Conservation (phyloP, 2,888 invertebrate species). For the Mystacides longicornis region DNA sequence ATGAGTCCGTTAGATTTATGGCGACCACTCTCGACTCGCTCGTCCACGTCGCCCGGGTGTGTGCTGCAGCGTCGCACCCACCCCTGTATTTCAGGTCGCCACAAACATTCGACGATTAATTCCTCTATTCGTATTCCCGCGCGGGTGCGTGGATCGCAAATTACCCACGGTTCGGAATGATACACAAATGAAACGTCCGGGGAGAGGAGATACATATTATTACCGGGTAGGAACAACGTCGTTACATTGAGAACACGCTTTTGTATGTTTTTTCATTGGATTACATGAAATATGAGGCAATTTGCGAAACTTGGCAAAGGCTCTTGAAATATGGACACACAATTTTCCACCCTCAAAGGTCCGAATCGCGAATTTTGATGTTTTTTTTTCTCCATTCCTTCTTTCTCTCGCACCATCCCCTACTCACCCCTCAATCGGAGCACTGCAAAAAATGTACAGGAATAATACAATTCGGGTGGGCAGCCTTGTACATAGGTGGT, state of each 20-base stretch:
- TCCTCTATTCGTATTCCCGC: too few species aligned
- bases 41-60: too few species aligned
- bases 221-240: neutral
- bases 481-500: neutral
- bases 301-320: conserved; percentile 1
- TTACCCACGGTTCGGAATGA: too few species aligned
- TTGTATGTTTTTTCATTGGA: conserved; percentile 1
- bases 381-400: neutral
- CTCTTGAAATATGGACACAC: conserved; percentile 1
- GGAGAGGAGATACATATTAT: too few species aligned
- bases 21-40: too few species aligned
- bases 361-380: neutral
- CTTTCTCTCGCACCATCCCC: neutral
- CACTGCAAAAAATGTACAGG: neutral
- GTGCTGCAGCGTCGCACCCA: too few species aligned
- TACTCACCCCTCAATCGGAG: neutral
- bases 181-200: too few species aligned
- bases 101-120: too few species aligned
- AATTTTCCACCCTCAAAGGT: neutral
- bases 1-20: too few species aligned
- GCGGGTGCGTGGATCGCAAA: too few species aligned
- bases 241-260: neutral
- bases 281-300: conserved; percentile 2
- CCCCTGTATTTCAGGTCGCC: too few species aligned
- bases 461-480: neutral